phyloP scores from a whole-genome alignment of 2,797 vertebrate species.

The Lagodon rhomboides region DNA sequence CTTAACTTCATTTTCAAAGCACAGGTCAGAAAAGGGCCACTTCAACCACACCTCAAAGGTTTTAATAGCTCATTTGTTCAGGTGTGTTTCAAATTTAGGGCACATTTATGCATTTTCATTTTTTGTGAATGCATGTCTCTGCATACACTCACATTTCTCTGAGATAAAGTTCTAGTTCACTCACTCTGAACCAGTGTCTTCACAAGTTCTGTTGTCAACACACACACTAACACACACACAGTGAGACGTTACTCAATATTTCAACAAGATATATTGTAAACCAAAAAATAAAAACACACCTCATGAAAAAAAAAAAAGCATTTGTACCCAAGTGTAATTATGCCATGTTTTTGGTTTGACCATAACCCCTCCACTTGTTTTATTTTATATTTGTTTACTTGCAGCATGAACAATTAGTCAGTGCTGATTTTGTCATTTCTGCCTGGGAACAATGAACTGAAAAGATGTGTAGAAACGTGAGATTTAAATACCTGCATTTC shows the following conservation, averaged over 20 bases:
- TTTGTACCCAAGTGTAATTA: conserved; percentile 73
- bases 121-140: conserved; percentile 41
- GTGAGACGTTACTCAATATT: conserved; percentile 69
- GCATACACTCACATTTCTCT: conserved; percentile 47
- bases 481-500: conserved; percentile 43
- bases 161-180: conserved; percentile 62
- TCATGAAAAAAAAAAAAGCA: conserved; percentile 56
- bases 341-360: conserved; percentile 71
- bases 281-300: conserved; percentile 71
- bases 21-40: conserved; percentile 33
- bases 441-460: conserved; percentile 39
- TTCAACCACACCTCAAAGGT: conserved; percentile 23
- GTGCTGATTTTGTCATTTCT: conserved; percentile 34
- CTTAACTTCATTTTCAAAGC: conserved; percentile 35
- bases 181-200: conserved; percentile 67
- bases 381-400: conserved; percentile 68
- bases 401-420: conserved; percentile 27
- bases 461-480: conserved; percentile 46
- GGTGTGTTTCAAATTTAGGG: conserved; percentile 21
- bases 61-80: conserved; percentile 18
- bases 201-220: conserved; percentile 61
- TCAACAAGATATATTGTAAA: conserved; percentile 75
- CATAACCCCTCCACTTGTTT: conserved; percentile 52
- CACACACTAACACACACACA: conserved; percentile 43
- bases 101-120: conserved; percentile 36